These are phyloP conservation scores for Microtus obscurus DNA, from an alignment of 2,797 vertebrate species.

Conservation along the genomic window DNA sequence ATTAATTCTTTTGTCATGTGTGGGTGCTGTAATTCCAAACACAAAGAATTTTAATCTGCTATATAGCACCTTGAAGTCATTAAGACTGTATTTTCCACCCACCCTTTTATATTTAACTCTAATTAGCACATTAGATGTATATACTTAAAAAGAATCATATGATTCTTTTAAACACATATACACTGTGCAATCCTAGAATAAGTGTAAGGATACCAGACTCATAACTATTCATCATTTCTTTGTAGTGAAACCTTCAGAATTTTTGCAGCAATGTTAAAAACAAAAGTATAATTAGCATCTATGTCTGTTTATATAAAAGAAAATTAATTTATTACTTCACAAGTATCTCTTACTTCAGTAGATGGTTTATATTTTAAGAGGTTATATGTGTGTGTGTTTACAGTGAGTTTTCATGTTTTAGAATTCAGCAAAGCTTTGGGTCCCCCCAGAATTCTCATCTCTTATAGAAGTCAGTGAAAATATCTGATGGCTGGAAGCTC, in stretches of 20 bases:
- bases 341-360: no score
- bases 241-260: neutral
- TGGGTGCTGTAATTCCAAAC: neutral
- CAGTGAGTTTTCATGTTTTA: neutral
- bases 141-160: neutral
- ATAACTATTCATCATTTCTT: neutral
- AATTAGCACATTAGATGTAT: neutral
- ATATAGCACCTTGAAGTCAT: neutral
- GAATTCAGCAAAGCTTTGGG: neutral
- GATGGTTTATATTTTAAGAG: neutral
- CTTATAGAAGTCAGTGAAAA: neutral
- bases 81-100: neutral
- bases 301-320: neutral
- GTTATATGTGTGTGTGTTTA: neutral
- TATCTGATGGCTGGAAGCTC: neutral
- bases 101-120: neutral
- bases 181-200: neutral
- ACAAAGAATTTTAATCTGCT: neutral
- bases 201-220: neutral
- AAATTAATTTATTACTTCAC: neutral
- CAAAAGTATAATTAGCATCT: neutral
- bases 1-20: neutral
- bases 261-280: neutral
- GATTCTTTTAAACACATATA: neutral
- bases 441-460: fast-evolving